Percentiles rank a stretch among this genome's conserved stretches.
Evolutionary conservation across 2,113 vertebrate species (phyloP).

Genomic region (Pygoscelis antarcticus): DNA sequence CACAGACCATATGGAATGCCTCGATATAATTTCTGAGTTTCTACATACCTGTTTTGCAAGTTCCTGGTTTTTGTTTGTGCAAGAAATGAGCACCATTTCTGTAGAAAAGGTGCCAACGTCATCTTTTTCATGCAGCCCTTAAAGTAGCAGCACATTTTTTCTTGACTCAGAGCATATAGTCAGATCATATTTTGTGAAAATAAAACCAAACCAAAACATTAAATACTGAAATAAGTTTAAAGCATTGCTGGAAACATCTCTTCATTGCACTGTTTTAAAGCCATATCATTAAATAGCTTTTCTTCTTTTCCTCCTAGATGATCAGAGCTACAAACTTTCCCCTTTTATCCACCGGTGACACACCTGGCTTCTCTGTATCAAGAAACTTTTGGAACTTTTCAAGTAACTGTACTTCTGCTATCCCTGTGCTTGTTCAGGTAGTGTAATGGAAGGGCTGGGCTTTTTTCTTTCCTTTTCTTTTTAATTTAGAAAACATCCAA

Average conservation of each 20-base stretch:
- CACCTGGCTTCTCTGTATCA: background rate
- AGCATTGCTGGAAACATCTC: background rate
- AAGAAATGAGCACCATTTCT: background rate
- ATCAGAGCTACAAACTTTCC: background rate
- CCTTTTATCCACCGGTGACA: background rate
- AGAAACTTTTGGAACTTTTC: background rate
- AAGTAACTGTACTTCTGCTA: background rate
- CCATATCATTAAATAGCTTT: background rate
- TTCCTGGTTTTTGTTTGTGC: background rate
- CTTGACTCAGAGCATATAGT: background rate
- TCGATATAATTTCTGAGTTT: background rate
- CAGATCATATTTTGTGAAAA: background rate
- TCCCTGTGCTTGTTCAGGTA: background rate
- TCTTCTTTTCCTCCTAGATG: background rate
- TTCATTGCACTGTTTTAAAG: background rate
- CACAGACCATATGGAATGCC: background rate
- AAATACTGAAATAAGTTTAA: background rate
- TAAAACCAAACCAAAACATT: background rate
- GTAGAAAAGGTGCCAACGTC: background rate
- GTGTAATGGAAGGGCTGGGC: background rate
- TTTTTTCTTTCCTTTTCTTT: background rate
- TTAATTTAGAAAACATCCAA: background rate
- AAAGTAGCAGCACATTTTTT: background rate
- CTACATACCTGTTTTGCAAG: background rate
- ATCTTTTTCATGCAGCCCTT: background rate